Evolutionary conservation across 2,888 invertebrate genomes (phyloP).

Genomic region (Hypolimnas misippus): DNA sequence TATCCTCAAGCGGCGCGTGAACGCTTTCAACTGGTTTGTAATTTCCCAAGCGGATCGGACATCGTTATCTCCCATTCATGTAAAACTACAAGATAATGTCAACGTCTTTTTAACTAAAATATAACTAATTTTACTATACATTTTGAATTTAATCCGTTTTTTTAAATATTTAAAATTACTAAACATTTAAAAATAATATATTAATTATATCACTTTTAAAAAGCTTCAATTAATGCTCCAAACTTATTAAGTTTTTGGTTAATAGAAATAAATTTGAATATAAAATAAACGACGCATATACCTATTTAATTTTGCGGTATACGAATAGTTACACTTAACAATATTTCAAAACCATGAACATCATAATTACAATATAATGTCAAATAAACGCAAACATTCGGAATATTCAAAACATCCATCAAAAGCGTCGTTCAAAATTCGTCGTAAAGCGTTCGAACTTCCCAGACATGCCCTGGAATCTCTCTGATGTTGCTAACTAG

Average conservation of each 20-base stretch:
- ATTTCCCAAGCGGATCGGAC: constrained; percentile 68
- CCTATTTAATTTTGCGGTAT: background rate
- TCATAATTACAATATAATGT: constrained; percentile 15
- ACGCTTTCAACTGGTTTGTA: constrained; percentile 58
- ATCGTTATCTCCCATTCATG: constrained; percentile 74
- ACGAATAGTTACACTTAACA: constrained; percentile 30
- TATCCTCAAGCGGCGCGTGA: constrained; percentile 46
- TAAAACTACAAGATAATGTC: constrained; percentile 54
- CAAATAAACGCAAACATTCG: constrained; percentile 29
- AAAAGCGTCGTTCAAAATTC: constrained; percentile 36
- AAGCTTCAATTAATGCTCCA: too few species aligned
- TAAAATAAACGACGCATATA: too few species aligned
- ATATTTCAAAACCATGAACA: background rate
- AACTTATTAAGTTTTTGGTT: too few species aligned
- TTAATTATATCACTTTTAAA: too few species aligned
- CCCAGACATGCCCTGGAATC: constrained; percentile 55
- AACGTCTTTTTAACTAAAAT: constrained; percentile 39
- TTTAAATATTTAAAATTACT: too few species aligned
- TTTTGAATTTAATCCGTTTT: too few species aligned
- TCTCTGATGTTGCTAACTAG: constrained; percentile 53
- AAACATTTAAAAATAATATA: too few species aligned
- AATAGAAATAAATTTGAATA: too few species aligned
- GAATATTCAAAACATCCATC: constrained; percentile 30
- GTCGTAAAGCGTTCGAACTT: constrained; percentile 52
- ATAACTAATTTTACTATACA: background rate